Evolutionary conservation across 2,888 invertebrate genomes (phyloP).

Genomic region (Hirtodrosophila trivittata): DNA sequence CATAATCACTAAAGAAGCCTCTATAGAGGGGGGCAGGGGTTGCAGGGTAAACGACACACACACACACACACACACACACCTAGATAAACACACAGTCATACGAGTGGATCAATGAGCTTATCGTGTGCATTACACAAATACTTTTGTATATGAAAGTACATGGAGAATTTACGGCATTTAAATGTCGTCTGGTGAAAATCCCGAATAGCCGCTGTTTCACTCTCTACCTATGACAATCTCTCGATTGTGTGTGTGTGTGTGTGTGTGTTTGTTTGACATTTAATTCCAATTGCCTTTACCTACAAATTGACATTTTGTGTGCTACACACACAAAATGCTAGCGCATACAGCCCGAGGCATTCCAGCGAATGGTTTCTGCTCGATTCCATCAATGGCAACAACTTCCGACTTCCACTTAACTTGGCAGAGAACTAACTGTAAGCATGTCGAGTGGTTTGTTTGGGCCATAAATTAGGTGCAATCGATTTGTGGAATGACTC

Average conservation of each 20-base stretch:
- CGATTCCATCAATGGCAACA: conserved; percentile 28
- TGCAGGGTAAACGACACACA: conserved; percentile 20
- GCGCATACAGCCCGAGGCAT: conserved; percentile 34
- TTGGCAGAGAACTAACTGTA: too few species aligned
- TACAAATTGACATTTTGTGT: conserved; percentile 73
- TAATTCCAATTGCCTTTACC: conserved; percentile 75
- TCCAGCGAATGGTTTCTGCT: conserved; percentile 40
- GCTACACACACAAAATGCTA: conserved; percentile 42
- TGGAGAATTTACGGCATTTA: conserved; percentile 69
- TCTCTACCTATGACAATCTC: conserved; percentile 12
- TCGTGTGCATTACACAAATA: conserved; percentile 75
- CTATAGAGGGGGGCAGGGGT: not conserved
- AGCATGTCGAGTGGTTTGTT: too few species aligned
- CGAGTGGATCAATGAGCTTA: conserved; percentile 73
- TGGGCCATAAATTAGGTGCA: conserved; percentile 14
- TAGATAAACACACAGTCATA: conserved; percentile 30
- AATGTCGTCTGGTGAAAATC: conserved; percentile 49
- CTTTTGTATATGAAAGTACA: conserved; percentile 64
- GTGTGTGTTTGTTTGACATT: conserved; percentile 64
- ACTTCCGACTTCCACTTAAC: too few species aligned
- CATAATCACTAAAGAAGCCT: conserved; percentile 37
- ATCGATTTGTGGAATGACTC: conserved; percentile 37
- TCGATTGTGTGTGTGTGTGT: conserved; percentile 11
- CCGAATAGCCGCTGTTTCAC: not conserved
- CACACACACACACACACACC: not conserved